Evolutionary conservation across 2,888 invertebrate species (phyloP), one percentile per base, ranked within the genome.

Genomic region (Timandra comae): DNA sequence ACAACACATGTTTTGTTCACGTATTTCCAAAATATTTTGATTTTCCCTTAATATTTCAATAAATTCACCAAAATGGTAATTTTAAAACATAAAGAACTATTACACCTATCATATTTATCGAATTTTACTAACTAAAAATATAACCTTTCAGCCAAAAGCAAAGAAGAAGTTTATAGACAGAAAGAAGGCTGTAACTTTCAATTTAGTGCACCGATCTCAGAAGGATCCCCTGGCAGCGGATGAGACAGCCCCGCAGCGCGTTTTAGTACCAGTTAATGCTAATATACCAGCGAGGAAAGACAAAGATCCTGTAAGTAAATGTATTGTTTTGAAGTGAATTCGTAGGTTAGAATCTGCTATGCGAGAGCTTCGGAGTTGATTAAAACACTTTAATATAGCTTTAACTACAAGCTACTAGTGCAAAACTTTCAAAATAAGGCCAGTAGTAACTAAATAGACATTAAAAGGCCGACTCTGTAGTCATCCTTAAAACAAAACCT

Each of bases 161-260:
- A 90, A 89, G 62, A 93, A 90, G 73, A 92, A 91, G 63, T 98
- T 97, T 63, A 96, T 98, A 56, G 94, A 97, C 66, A 94, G 94
- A 54, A 97, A 97, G 68, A 93, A 93, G 63, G 91, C 97, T 0
- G 93, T 96, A 11, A 96, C 95, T 0, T 99, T 98, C 68, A 93
- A 94, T 63, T 77, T 99, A 45, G 96, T 98, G 1, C 96, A 98
- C 65, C 89, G 98, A 64, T 97, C 97, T 60, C 98, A 98, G 74
- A 91, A 91, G 59, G 98, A 98, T 89, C 98, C 98, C 1, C 73
- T 98, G 30, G 88, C 91, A 0, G 93, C 93, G 0, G 97, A 97
- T 74, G 96, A 95, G 66, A 92, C 86, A 30, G 97, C 97, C 1
- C 96, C 97, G 0, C 93, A 97, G 64, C 89, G 91, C 51, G 97